Base-by-base conservation (phyloP, 2,113 vertebrate species). In the Dipodomys ordii region DNA sequence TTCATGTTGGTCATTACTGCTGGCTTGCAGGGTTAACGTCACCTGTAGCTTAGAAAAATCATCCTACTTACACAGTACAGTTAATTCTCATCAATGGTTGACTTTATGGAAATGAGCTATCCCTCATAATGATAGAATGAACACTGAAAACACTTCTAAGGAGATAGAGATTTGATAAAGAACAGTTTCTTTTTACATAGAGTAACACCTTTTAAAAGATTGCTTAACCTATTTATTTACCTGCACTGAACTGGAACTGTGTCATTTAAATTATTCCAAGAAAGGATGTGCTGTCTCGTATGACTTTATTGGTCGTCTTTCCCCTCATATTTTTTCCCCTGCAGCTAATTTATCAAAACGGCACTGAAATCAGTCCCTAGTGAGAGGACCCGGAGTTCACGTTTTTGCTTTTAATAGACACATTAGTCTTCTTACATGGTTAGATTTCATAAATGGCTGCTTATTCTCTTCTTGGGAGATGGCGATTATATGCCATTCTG, bases 401-500 rank as follows among this genome's bases (percentile, higher is more conserved):
- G 91, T 97, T 96, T 98, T 97, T 97, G 95, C 97, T 95, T 98
- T 97, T 98, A 98, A 98, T 98, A 98, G 98, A 96, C 94, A 95
- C 93, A 97, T 97, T 98, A 98, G 97, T 98, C 97, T 97, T 97
- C 82, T 95, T 97, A 95, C 96, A 96, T 97, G 97, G 96, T 96
- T 95, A 97, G 96, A 97, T 96, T 92, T 97, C 97, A 93, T 89
- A 97, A 97, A 96, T 97, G 97, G 91, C 93, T 97, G 96, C 96
- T 97, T 95, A 44, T 92, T 97, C 87, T 96, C 95, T 97, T 92
- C 93, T 91, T 84, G 86, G 13, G 5, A 97, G 96, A 96, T 97
- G 81, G 88, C 96, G 97, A 95, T 98, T 97, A 96, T 95, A 92
- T 92, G 97, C 95, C 97, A 97, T 92, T 96, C 94, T 30, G 44